Base-by-base conservation (phyloP, 2,888 invertebrate species). In the Archips crataeganus region DNA sequence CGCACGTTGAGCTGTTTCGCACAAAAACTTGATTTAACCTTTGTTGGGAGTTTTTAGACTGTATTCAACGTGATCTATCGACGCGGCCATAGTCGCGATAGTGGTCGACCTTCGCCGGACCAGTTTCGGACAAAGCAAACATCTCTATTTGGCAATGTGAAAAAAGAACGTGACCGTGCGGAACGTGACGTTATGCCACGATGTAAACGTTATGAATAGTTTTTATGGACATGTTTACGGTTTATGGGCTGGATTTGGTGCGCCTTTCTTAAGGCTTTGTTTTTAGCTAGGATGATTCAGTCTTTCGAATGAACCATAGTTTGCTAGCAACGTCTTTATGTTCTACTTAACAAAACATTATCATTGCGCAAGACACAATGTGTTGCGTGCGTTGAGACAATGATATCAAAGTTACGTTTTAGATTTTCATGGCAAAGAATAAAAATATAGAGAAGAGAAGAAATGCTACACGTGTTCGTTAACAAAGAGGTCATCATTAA, bases 101-200 rank as follows among this genome's bases (percentile, higher is more conserved):
- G 85, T 78, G 80, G 87, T 76, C 81, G 91, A 85, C 92, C 92
- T 92, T 92, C 89, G 81, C 72, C 63, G 65, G 81, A 84, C 90
- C 87, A 81, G 90, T 88, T 90, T 87, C 78, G 86, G 85, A 80
- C 83, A 84, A 79, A 82, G 85, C 85, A 86, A 87, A 86, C 84
- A 84, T 84, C 86, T 84, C 78, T 81, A 82, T 86, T 88, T 85
- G 86, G 87, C 84, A 82, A 82, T 82, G 86, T 86, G 86, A 85
- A 75, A 76, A 74, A 65, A 70, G 60, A 83, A 84, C 90, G 88
- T 88, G 87, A 88, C 83, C 80, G 79, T 77, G 75, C 77, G 69
- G 74, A 72, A 73, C 77, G 75, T 76, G 77, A 77, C 74, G 79
- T 69, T 76, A 75, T 75, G 67, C 71, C 74, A 75, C 72, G 74